Conservation (phyloP, 2,888 invertebrate genomes). For the Chymomyza procnemis region DNA sequence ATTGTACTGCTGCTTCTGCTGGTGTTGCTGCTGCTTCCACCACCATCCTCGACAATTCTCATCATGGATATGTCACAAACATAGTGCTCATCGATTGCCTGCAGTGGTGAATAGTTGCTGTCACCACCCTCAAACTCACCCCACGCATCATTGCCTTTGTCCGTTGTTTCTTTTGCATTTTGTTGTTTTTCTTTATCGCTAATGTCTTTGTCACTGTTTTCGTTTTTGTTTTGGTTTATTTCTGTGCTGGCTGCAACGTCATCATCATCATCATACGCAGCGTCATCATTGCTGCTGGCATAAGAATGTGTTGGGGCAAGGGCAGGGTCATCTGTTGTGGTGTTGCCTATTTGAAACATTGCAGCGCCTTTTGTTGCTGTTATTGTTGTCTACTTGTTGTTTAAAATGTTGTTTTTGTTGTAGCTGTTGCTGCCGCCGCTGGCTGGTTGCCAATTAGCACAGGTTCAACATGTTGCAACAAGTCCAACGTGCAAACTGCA, state of each 20-base stretch:
- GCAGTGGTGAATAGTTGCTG: slow-evolving; percentile 14
- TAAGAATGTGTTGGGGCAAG: not conserved
- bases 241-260: slow-evolving; percentile 5
- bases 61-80: slow-evolving; percentile 64
- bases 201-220: slow-evolving; percentile 12
- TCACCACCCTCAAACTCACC: not conserved
- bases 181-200: slow-evolving; percentile 20
- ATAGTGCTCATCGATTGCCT: slow-evolving; percentile 60
- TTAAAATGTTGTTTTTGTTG: slow-evolving; percentile 1
- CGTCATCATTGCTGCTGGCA: not conserved
- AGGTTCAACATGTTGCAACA: slow-evolving; percentile 48
- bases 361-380: slow-evolving; percentile 13
- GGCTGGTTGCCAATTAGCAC: slow-evolving; percentile 51
- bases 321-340: not conserved
- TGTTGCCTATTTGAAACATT: slow-evolving; percentile 33
- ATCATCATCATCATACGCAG: not conserved
- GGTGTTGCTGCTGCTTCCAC: slow-evolving; percentile 11
- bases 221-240: slow-evolving; percentile 19
- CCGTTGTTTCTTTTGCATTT: not conserved
- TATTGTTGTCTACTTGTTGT: not conserved
- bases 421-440: slow-evolving; percentile 24
- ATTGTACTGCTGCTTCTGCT: slow-evolving; percentile 7
- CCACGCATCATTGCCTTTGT: not conserved
- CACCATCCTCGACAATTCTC: slow-evolving; percentile 50
- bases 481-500: slow-evolving; percentile 38